Base-by-base conservation (phyloP, 2,888 invertebrate species). In the Amitus sp. region DNA sequence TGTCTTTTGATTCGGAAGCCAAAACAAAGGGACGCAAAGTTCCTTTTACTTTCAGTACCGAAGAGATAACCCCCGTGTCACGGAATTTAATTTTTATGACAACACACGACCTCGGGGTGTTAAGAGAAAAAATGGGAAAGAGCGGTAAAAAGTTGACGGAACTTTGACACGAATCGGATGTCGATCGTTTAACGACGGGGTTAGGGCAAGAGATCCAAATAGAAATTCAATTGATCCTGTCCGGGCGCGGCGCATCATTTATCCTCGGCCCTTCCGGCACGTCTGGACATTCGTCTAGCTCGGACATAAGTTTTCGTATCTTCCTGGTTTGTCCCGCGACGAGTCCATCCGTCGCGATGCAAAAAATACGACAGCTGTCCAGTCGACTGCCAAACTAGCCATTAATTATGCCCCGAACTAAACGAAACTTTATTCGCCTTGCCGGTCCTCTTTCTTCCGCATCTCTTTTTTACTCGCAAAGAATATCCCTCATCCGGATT, bases 151-250 rank as follows among this genome's bases (percentile, higher is more conserved):
- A 33, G 5, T 2, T 42, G 10, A 19, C 20, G 19, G 19, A 10
- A 42, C 20, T 42, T 17, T 10, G 42, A 42, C 42, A 42, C 23
- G 23, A 39, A 15, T n/a, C 19, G 2, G 20, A 48, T 15, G 48
- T 17, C 42, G 28, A 50, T 42, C 39, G 46, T 10, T 40, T 28
- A 39, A 53, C 45, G 30, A 43, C 17, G 27, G 45, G 45, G 42
- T 23, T n/a, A 50, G 28, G 33, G 48, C 18, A 46, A 52, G 52
- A 34, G 43, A 18, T 78, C 79, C 79, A 83, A 83, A 84, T 84
- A 84, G 83, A 84, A 85, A 85, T 85, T 85, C 84, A 85, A 85
- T 85, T 85, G 85, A 85, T 85, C 84, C 84, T 83, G 84, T 84
- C 83, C 82, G 79, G 83, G 76, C 82, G 80, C 82, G 83, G 80